Evolutionary conservation across 2,888 invertebrate genomes (phyloP).

Genomic region (Aricia artaxerxes): DNA sequence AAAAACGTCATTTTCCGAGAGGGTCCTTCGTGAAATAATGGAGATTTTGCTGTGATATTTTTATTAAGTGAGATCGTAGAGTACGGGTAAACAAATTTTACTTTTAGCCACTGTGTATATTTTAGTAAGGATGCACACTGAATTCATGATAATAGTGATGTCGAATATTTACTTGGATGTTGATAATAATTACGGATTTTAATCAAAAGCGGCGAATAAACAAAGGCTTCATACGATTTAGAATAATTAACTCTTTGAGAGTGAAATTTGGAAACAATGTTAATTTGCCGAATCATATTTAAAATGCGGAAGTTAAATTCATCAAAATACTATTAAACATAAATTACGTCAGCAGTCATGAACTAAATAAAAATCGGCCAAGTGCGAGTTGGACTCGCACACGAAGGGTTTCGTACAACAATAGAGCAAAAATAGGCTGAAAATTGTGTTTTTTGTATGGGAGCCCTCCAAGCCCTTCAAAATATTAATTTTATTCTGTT

Average conservation of each 20-base stretch:
- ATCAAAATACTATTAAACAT: neutral
- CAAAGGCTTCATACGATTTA: neutral
- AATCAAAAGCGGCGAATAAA: conserved; percentile 1
- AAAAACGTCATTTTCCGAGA: conserved; percentile 6
- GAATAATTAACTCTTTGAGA: conserved; percentile 13
- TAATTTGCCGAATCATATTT: neutral
- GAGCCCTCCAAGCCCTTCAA: too few relatives aligned
- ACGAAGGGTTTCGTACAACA: too few relatives aligned
- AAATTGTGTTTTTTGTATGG: too few relatives aligned
- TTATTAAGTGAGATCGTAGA: neutral
- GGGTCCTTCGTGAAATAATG: neutral
- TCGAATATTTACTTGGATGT: neutral
- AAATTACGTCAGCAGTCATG: neutral
- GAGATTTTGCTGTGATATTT: neutral
- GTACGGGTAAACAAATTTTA: conserved; percentile 2
- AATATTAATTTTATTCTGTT: too few relatives aligned
- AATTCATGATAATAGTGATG: neutral
- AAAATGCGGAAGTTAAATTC: neutral
- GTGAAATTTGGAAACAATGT: neutral
- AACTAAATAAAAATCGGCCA: neutral
- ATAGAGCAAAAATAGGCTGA: too few relatives aligned
- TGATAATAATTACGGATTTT: conserved; percentile 3
- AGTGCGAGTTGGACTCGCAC: too few relatives aligned
- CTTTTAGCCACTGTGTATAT: neutral
- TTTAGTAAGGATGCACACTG: neutral